Base-by-base conservation (phyloP, 1,140 invertebrate species). In the Drosophila gunungcola region DNA sequence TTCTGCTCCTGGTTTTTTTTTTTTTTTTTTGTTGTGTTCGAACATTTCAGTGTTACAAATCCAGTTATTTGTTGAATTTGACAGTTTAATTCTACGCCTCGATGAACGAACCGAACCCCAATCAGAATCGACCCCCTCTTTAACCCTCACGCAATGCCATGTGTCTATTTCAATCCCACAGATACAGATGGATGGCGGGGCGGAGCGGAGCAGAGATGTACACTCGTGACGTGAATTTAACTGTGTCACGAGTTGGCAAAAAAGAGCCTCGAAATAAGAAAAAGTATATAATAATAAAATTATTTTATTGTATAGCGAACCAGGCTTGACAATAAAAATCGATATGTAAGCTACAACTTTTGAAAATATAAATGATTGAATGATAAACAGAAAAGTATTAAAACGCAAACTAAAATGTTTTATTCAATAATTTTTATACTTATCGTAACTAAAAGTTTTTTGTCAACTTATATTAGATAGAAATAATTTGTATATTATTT, bases 11-110 rank as follows among this genome's bases (percentile, higher is more conserved):
- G 16, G 3, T 39, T 21, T 0, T 38, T 32, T 38, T 63, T 39
- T 21, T 0, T 38, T 32, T 38, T 63, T 46, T 4, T 7, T 1
- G 0, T 6, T 56, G 39, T 13, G 12, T 3, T 52, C 6, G 10
- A 34, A 58, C 62, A 43, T 39, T 67, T 69, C 41, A 38, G 49
- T 70, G 63, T 69, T 69, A 76, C 74, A 88, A 88, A 86, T 84
- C 81, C 81, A 85, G 73, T 84, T 84, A 84, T 84, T 84, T 85
- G 84, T 89, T 89, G 85, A 84, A 89, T 90, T 90, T 90, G 86
- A 90, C 86, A 90, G 86, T 90, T 90, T 82, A 90, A 90, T 90
- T 90, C 86, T 83, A 90, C 82, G 86, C 86, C 83, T 90, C 86
- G 80, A 62, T 90, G 86, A 90, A 64, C 83, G 64, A 45, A 46